Base-by-base conservation (phyloP, 2,888 invertebrate genomes). In the Cryptosula pallasiana region DNA sequence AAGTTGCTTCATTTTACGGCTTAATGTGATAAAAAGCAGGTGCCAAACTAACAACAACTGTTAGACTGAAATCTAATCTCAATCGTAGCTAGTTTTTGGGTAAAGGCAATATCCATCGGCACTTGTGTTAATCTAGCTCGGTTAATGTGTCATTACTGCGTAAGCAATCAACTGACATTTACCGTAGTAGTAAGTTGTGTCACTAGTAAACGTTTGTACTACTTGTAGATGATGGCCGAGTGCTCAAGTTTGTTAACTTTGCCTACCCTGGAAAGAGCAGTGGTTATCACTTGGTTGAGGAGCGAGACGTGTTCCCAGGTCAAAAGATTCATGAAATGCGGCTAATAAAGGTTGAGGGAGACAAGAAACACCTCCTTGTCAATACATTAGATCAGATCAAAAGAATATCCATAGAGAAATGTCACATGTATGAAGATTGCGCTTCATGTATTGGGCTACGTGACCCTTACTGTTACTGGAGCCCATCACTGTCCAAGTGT, bases 381-480 rank as follows among this genome's bases (percentile, higher is more conserved):
- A 63, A 63, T 32, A 63, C 63, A 34, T 27, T 27, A n/a, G 63
- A 63, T 3, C 5, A 63, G 32, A 32, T 63, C 5, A 63, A 63
- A 32, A 27, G 63, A 16, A 32, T 63, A 34, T 27, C 63, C 5
- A 9, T 63, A 32, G 63, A 63, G 63, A 63, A 63, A 27, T 63
- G 63, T n/a, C 63, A 63, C 63, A 32, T 63, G 32, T 13, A 32
- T 25, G 27, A 9, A 25, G 32, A 27, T 5, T 63, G 63, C 27
- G 13, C 29, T 13, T 20, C 20, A 13, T 63, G 63, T 34, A 13
- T 63, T 5, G 63, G 25, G 2, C 32, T 63, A 13, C 63, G 27
- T 9, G 63, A 63, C 32, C 63, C 63, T 5, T 63, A 63, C 63
- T 63, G 63, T 32, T 63, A 20, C 9, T 63, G 63, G 63, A 63